Evolutionary conservation across 2,113 vertebrate genomes (phyloP).

Genomic region (Spea bombifrons): DNA sequence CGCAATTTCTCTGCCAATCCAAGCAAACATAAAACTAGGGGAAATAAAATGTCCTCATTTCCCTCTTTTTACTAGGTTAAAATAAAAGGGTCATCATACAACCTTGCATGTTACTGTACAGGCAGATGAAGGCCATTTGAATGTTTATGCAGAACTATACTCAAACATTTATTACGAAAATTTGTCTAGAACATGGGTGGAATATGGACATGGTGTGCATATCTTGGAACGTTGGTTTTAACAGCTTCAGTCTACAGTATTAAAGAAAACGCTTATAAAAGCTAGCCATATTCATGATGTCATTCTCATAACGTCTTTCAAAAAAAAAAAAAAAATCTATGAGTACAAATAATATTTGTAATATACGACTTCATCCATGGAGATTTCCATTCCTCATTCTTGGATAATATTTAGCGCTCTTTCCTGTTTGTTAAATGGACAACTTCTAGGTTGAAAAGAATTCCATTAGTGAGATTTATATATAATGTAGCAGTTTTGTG

Average conservation of each 20-base stretch:
- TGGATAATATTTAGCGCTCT: constrained; percentile 64
- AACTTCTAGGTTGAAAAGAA: constrained; percentile 63
- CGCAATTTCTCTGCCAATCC: constrained; percentile 52
- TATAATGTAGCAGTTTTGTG: constrained; percentile 59
- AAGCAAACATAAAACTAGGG: constrained; percentile 56
- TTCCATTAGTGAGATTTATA: constrained; percentile 61
- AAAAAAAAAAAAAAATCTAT: constrained; percentile 43
- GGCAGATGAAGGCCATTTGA: constrained; percentile 33
- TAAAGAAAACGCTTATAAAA: constrained; percentile 73
- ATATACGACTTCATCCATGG: constrained; percentile 76
- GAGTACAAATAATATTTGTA: constrained; percentile 82
- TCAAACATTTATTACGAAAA: constrained; percentile 56
- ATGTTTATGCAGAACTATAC: constrained; percentile 44
- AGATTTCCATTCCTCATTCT: constrained; percentile 73
- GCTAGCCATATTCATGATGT: constrained; percentile 73
- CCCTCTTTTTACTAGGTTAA: constrained; percentile 56
- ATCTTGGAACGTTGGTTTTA: constrained; percentile 62
- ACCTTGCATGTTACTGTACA: constrained; percentile 45
- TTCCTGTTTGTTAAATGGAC: constrained; percentile 71
- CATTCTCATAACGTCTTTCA: constrained; percentile 61
- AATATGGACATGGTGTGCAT: constrained; percentile 55
- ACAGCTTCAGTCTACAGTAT: constrained; percentile 60
- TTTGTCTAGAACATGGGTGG: constrained; percentile 54
- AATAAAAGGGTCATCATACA: constrained; percentile 52
- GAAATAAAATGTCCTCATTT: constrained; percentile 59